These are phyloP conservation scores for Zootermopsis nevadensis DNA, from an alignment of 2,888 invertebrate genomes.

Conservation along the genomic window DNA sequence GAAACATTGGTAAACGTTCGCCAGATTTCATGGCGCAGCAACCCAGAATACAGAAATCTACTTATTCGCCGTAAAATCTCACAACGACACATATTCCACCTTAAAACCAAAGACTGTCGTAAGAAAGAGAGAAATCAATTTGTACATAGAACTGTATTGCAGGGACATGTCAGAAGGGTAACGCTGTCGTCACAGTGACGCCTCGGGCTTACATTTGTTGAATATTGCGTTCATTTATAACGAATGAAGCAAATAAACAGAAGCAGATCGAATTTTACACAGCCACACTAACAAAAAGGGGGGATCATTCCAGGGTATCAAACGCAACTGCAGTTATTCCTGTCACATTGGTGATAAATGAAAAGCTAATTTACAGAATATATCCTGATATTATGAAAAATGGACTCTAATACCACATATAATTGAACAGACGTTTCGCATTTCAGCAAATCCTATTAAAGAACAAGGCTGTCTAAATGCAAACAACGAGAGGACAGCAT, in stretches of 20 bases:
- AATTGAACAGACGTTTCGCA: not conserved
- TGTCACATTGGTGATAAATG: not conserved
- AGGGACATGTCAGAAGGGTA: not conserved
- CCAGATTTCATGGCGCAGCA: too few relatives aligned
- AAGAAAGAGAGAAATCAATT: not conserved
- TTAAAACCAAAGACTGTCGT: too few relatives aligned
- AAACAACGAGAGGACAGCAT: too few relatives aligned
- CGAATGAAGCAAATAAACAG: not conserved
- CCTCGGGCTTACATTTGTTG: not conserved
- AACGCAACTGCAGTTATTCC: slow-evolving; percentile 2
- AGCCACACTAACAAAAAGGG: not conserved
- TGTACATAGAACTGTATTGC: not conserved
- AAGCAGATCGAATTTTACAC: slow-evolving; percentile 13
- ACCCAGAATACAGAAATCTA: too few relatives aligned
- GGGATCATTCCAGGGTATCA: not conserved
- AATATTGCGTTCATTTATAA: slow-evolving; percentile 3
- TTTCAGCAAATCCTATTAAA: not conserved
- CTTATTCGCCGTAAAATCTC: too few relatives aligned
- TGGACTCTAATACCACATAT: not conserved
- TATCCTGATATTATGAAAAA: not conserved
- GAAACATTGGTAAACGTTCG: too few relatives aligned
- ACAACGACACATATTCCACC: too few relatives aligned
- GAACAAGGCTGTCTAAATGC: too few relatives aligned
- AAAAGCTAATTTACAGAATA: not conserved
- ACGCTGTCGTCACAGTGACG: not conserved